Conservation (phyloP, 2,888 invertebrate genomes). For the Dione juno region DNA sequence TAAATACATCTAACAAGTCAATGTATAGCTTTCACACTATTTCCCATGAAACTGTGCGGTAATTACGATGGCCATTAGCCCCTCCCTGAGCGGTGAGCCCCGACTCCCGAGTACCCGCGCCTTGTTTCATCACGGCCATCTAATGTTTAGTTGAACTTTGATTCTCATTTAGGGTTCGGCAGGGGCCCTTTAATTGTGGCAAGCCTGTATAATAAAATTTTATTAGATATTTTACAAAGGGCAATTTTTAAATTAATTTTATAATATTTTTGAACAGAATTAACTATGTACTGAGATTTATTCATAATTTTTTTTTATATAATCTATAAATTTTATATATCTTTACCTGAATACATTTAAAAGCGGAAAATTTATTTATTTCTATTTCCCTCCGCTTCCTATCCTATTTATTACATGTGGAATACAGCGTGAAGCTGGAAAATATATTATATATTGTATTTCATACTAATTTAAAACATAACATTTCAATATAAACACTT, state of each 20-base stretch:
- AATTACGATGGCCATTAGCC: slow-evolving; percentile 68
- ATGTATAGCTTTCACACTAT: slow-evolving; percentile 14
- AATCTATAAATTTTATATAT: too few species aligned
- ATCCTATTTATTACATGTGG: too few species aligned
- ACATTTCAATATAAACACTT: neutral
- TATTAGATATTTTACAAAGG: neutral
- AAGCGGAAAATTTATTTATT: too few species aligned
- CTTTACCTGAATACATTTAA: too few species aligned
- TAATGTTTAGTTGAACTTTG: slow-evolving; percentile 23
- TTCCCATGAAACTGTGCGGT: slow-evolving; percentile 45
- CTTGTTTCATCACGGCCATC: slow-evolving; percentile 20
- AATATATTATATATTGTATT: too few species aligned
- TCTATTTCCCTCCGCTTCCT: too few species aligned
- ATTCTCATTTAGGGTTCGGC: neutral
- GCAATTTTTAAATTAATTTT: too few species aligned
- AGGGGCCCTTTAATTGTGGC: slow-evolving; percentile 2
- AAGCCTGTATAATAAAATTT: neutral
- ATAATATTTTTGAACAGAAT: too few species aligned
- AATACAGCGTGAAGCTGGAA: too few species aligned
- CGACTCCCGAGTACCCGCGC: slow-evolving; percentile 32
- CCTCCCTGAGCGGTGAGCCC: slow-evolving; percentile 51
- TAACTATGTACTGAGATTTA: too few species aligned
- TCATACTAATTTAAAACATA: too few species aligned
- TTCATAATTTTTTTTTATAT: too few species aligned
- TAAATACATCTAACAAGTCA: neutral